Evolutionary conservation across 2,113 vertebrate species (phyloP).

Genomic region (Psilopsiagon aymara): DNA sequence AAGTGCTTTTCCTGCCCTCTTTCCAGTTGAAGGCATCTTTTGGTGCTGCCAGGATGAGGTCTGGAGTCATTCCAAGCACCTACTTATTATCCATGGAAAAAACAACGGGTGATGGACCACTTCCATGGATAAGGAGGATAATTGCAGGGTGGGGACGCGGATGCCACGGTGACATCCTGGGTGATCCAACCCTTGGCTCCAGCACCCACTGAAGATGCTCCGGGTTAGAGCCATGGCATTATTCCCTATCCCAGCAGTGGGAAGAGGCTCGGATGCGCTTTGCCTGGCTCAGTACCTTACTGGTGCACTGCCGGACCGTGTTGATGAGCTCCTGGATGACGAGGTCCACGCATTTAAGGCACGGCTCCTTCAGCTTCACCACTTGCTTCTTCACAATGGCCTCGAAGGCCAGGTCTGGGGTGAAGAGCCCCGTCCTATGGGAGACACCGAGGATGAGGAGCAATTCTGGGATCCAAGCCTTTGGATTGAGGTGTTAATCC

Average conservation of each 20-base stretch:
- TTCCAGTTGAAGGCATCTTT: not conserved
- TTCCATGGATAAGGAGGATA: not conserved
- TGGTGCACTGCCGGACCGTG: conserved; percentile 91
- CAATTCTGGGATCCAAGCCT: not conserved
- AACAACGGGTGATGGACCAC: no score
- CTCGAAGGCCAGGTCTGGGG: conserved; percentile 96
- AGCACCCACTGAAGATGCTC: not conserved
- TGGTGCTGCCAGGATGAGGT: not conserved
- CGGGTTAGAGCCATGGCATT: not conserved
- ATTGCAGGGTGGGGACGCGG: not conserved
- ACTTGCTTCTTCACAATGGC: conserved; percentile 98
- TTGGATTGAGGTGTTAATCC: not conserved
- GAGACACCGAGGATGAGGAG: not conserved
- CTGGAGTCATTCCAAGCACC: not conserved
- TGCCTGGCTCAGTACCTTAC: conserved; percentile 79
- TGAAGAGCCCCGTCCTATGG: conserved; percentile 95
- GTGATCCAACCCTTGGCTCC: not conserved
- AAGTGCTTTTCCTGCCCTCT: not conserved
- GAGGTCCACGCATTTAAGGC: conserved; percentile 95
- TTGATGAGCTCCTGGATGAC: conserved; percentile 93
- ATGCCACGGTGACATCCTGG: not conserved
- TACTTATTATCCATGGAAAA: not conserved
- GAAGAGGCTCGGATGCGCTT: not conserved
- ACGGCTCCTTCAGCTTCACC: conserved; percentile 96
- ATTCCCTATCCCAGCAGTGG: not conserved